A percentile compares a stretch with the other conserved stretches of the same genome.
Evolutionary conservation across 1,140 invertebrate species (phyloP).

Genomic region (Brevipalpus yothersi): DNA sequence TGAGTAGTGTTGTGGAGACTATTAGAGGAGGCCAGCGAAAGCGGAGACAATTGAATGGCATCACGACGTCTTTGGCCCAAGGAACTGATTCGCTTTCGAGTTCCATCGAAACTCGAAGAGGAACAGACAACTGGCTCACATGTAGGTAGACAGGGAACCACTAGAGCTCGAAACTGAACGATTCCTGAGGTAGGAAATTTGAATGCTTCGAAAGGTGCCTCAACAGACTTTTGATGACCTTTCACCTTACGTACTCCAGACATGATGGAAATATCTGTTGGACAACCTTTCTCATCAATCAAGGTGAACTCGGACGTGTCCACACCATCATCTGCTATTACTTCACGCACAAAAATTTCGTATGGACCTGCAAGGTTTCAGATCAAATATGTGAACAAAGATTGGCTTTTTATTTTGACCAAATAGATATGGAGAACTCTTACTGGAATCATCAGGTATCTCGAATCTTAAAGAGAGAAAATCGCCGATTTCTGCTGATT

Average conservation of each 20-base stretch:
- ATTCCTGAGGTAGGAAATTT: conserved; percentile 84
- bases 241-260: conserved; percentile 32
- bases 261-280: conserved; percentile 77
- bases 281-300: conserved; percentile 54
- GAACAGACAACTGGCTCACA: conserved; percentile 40
- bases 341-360: conserved; percentile 74
- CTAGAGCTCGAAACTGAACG: conserved; percentile 69
- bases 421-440: not conserved
- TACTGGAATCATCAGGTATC: conserved; percentile 37
- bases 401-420: not conserved
- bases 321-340: conserved; percentile 76
- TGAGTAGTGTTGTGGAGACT: not conserved
- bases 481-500: conserved; percentile 22
- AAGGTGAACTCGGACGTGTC: conserved; percentile 56
- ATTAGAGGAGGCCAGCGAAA: too few species aligned
- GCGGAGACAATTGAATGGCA: not conserved
- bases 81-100: not conserved
- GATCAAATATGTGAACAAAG: not conserved
- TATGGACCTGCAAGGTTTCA: conserved; percentile 37
- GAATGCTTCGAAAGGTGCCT: conserved; percentile 83
- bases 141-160: conserved; percentile 68
- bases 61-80: not conserved
- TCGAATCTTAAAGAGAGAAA: conserved; percentile 68
- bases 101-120: not conserved
- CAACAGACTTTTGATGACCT: conserved; percentile 34